Percentiles rank a stretch among this genome's conserved stretches.
Evolutionary conservation across 2,797 vertebrate genomes (phyloP).

Genomic region (Mallotus villosus): DNA sequence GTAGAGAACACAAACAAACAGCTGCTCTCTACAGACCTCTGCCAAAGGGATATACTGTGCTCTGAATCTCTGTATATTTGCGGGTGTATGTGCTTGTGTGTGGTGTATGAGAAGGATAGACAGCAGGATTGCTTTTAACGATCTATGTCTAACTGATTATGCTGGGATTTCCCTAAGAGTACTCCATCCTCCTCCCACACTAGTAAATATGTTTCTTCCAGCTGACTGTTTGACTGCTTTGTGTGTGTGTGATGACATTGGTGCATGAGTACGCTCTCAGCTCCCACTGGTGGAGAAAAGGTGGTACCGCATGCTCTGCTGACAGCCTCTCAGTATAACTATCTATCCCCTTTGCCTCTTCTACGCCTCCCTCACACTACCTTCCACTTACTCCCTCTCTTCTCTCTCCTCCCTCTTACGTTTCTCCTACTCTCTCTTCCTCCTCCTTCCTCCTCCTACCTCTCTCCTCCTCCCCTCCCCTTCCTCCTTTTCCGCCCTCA

Average conservation of each 20-base stretch:
- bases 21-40: background rate
- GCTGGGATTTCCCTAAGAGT: background rate
- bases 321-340: background rate
- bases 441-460: background rate
- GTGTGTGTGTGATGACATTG: background rate
- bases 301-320: background rate
- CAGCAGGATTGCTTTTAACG: no score
- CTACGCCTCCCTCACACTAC: no score
- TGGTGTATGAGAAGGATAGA: no score
- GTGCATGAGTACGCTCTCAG: background rate
- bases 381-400: no score
- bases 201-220: background rate
- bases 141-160: no score
- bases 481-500: slow-evolving; percentile 34
- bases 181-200: background rate
- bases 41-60: background rate
- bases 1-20: background rate
- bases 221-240: background rate
- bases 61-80: background rate
- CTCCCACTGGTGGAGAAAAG: background rate
- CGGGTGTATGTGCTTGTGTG: no score
- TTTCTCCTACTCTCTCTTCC: background rate
- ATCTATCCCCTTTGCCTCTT: no score
- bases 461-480: slow-evolving; percentile 55
- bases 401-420: background rate